Base-by-base conservation (phyloP, 2,113 vertebrate species). In the Ictalurus furcatus region DNA sequence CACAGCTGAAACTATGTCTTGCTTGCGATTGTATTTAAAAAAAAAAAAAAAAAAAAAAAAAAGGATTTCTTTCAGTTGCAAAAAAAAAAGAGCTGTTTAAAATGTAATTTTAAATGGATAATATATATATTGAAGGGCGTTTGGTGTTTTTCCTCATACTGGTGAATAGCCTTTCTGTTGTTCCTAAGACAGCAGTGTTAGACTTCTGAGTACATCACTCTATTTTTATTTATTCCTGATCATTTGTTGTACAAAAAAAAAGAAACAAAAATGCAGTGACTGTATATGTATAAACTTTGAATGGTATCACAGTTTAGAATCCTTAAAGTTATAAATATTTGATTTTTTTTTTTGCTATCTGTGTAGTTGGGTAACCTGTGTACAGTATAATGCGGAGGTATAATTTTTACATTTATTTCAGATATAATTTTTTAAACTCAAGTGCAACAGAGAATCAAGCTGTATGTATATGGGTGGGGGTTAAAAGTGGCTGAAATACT, bases 151-250 rank as follows among this genome's bases (percentile, higher is more conserved):
- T 58, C 93, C 94, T 95, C 85, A 94, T 96, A 93, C 95, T 94
- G 94, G 96, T 94, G 87, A 90, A 94, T 94, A 96, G 95, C 94
- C 93, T 94, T 93, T 92, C 93, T 95, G 93, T 94, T 96, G 94
- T 95, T 94, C 92, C 88, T 91, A 67, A 92, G 90, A 92, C 94
- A 93, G 93, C 95, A 94, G 93, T 91, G 94, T 94, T 96, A 96
- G 93, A 94, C 92, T 94, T 93, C 93, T 95, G 92, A 95, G 93
- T 94, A 94, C 94, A 94, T 91, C 94, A 94, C 94, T 95, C 94
- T 96, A 95, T 96, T 96, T 96, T 96, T 96, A 96, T 96, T 95
- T 96, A 96, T 96, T 95, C 93, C 95, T 90, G 91, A 95, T 89
- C 59, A 94, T 94, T 94, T 94, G 93, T 95, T 96, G 96, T 96